These are phyloP conservation scores for Neoitamus cyanurus DNA, from an alignment of 2,888 invertebrate genomes.

Conservation along the genomic window DNA sequence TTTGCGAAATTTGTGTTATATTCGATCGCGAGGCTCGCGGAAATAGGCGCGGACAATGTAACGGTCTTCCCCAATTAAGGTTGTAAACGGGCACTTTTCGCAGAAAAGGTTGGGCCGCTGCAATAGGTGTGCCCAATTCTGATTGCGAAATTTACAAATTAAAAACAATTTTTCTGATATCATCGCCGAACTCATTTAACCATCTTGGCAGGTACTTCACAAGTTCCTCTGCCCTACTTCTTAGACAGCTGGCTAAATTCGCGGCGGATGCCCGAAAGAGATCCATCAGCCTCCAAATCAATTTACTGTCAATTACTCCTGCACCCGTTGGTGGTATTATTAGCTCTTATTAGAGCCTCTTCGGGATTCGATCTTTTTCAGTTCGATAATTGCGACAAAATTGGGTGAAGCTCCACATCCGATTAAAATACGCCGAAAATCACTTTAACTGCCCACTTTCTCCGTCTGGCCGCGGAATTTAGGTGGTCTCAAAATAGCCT, in stretches of 20 bases:
- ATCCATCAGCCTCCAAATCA: not conserved
- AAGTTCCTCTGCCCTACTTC: not conserved
- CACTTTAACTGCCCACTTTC: not conserved
- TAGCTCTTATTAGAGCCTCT: not conserved
- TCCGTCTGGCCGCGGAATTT: not conserved
- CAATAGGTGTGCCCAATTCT: not conserved
- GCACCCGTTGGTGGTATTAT: conserved; percentile 1
- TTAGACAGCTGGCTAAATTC: not conserved
- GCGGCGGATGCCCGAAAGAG: not conserved
- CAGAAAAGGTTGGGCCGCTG: not conserved
- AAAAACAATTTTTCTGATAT: not conserved
- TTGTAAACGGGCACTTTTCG: not conserved
- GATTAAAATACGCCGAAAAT: conserved; percentile 1
- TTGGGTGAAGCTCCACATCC: not conserved
- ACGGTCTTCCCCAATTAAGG: not conserved
- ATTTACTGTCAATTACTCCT: not conserved
- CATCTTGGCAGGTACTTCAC: not conserved
- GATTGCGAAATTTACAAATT: not conserved
- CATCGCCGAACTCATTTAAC: not conserved
- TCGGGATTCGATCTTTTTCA: not conserved
- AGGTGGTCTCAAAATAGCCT: not conserved
- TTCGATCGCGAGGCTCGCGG: not conserved
- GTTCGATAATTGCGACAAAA: not conserved
- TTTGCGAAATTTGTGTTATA: not conserved
- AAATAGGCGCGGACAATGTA: not conserved